phyloP scores from a whole-genome alignment of 1,140 invertebrate genomes.

The Paramacrobiotus metropolitanus region DNA sequence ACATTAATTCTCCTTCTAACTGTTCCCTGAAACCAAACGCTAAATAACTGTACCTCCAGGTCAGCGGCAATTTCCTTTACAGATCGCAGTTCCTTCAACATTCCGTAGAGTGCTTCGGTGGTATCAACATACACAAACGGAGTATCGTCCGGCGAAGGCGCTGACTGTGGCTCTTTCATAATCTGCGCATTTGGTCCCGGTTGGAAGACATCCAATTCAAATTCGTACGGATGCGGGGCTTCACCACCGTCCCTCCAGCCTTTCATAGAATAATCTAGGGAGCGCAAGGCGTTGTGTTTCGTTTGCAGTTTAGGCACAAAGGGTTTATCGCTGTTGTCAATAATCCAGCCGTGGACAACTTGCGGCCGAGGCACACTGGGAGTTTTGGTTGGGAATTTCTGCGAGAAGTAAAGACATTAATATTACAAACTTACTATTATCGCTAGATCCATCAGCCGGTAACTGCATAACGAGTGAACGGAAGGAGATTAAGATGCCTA shows the following conservation, averaged over 20 bases:
- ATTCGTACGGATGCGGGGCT: slow-evolving; percentile 58
- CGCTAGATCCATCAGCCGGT: no score
- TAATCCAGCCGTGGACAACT: slow-evolving; percentile 22
- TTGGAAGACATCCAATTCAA: slow-evolving; percentile 41
- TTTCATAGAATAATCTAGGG: slow-evolving; percentile 43
- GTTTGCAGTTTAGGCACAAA: slow-evolving; percentile 58
- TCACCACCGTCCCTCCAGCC: slow-evolving; percentile 32
- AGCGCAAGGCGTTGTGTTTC: slow-evolving; percentile 67
- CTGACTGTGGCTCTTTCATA: slow-evolving; percentile 12
- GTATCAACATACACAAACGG: slow-evolving; percentile 41
- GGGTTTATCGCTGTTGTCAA: slow-evolving; percentile 47
- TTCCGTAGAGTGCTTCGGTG: slow-evolving; percentile 32
- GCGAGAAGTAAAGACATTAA: no score
- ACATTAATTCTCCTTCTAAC: no score
- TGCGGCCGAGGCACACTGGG: not conserved
- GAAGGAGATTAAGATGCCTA: no score
- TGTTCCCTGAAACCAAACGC: no score
- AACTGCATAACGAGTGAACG: no score
- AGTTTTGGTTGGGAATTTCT: not conserved
- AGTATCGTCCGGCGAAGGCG: slow-evolving; percentile 33
- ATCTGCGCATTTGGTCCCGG: slow-evolving; percentile 14
- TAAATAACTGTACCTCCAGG: slow-evolving; percentile 35
- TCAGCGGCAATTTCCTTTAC: slow-evolving; percentile 56
- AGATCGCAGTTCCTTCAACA: slow-evolving; percentile 38
- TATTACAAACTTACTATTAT: no score